Percentiles rank a stretch among this genome's conserved stretches.
Conservation (phyloP, 2,113 vertebrate species). For the Spermophilus dauricus region DNA sequence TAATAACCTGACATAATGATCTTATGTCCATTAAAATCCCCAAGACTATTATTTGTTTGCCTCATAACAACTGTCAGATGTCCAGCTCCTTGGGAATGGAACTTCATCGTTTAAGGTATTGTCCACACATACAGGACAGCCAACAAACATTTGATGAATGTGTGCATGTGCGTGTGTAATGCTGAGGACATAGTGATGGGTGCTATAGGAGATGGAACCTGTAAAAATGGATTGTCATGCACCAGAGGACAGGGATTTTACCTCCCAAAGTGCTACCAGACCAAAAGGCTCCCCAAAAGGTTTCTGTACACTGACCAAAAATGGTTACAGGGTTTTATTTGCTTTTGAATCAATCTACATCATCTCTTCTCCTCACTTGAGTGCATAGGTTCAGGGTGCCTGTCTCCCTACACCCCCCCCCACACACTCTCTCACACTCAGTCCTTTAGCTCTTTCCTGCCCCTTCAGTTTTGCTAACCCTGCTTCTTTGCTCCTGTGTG, state of each 20-base stretch:
- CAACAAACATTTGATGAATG: neutral
- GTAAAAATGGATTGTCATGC: neutral
- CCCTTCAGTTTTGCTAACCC: neutral
- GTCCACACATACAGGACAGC: neutral
- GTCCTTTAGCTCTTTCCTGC: neutral
- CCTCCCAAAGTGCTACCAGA: neutral
- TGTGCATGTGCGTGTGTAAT: neutral
- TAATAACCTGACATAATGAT: neutral
- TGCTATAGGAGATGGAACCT: neutral
- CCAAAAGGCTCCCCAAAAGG: neutral
- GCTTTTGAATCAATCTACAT: neutral
- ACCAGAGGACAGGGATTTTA: neutral
- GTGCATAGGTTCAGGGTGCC: neutral
- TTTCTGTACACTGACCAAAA: neutral
- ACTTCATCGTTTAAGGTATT: neutral
- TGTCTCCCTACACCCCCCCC: neutral
- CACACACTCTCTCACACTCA: neutral
- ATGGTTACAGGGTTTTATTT: neutral
- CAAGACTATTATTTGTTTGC: neutral
- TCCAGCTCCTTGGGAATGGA: neutral
- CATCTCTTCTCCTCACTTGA: neutral
- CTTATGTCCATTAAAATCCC: slow-evolving; percentile 21
- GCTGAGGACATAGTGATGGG: too few relatives aligned
- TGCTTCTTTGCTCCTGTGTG: neutral
- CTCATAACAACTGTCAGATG: neutral